Percentiles rank a stretch among this genome's conserved stretches.
These are phyloP conservation scores for Sisyra nigra DNA, from an alignment of 2,888 invertebrate species.

Conservation along the genomic window DNA sequence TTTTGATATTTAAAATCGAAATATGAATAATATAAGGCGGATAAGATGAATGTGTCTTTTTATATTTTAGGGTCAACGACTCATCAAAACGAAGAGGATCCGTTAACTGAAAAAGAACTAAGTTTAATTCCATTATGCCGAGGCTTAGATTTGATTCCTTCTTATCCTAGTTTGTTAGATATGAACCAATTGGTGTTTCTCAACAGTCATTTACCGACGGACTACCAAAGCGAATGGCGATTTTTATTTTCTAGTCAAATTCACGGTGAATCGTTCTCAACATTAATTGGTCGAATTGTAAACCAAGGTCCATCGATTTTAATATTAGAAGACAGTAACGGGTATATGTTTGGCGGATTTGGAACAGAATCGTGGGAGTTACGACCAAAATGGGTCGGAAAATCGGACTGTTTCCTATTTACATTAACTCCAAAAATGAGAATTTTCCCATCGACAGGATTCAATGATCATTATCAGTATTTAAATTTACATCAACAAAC, in stretches of 20 bases:
- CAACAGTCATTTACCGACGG: slow-evolving; percentile 60
- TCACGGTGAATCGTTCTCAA: slow-evolving; percentile 83
- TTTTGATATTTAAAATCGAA: no score
- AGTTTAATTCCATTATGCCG: slow-evolving; percentile 33
- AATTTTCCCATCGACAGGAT: slow-evolving; percentile 60
- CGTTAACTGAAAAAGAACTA: slow-evolving; percentile 23
- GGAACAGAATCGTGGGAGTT: slow-evolving; percentile 63
- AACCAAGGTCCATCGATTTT: slow-evolving; percentile 72
- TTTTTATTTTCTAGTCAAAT: slow-evolving; percentile 74
- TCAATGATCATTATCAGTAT: slow-evolving; percentile 85
- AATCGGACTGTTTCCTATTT: slow-evolving; percentile 68
- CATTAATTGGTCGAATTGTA: slow-evolving; percentile 54
- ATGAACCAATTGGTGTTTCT: slow-evolving; percentile 65
- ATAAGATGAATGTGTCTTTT: neutral
- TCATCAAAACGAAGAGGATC: slow-evolving; percentile 15
- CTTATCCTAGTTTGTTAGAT: slow-evolving; percentile 60
- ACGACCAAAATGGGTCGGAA: slow-evolving; percentile 60
- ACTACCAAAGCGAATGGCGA: slow-evolving; percentile 65
- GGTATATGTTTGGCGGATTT: slow-evolving; percentile 81
- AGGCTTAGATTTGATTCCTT: slow-evolving; percentile 56
- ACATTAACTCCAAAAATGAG: slow-evolving; percentile 66
- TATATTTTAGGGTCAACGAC: slow-evolving; percentile 4
- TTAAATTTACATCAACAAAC: slow-evolving; percentile 85
- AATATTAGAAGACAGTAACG: slow-evolving; percentile 65
- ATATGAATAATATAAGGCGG: neutral